A percentile compares a stretch with the other conserved stretches of the same genome.
Conservation (phyloP, 1,140 invertebrate genomes). For the Neodiprion lecontei region DNA sequence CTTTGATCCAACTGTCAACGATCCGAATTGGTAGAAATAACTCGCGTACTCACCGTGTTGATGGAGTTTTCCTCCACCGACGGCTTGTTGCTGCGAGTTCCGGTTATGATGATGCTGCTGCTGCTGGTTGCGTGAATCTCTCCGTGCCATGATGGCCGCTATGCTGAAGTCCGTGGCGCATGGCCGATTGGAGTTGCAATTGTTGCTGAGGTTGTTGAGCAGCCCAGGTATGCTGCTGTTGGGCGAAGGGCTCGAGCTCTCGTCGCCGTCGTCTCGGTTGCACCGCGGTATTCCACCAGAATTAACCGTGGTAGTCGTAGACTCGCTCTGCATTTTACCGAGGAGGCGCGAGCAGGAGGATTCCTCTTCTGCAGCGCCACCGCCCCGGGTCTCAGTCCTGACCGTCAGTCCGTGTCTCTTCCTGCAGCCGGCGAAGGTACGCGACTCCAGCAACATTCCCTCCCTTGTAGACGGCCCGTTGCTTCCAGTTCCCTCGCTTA, state of each 20-base stretch:
- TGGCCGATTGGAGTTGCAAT: constrained; percentile 56
- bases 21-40: too few relatives aligned
- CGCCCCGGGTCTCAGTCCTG: constrained; percentile 48
- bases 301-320: constrained; percentile 16
- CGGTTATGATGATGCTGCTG: constrained; percentile 41
- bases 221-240: constrained; percentile 46
- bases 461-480: not conserved
- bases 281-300: constrained; percentile 33
- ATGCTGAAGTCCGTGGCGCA: constrained; percentile 92
- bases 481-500: too few relatives aligned
- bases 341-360: constrained; percentile 62
- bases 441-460: constrained; percentile 63
- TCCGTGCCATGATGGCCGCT: constrained; percentile 87
- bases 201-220: constrained; percentile 56
- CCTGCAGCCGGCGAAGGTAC: constrained; percentile 55
- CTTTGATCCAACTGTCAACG: too few relatives aligned
- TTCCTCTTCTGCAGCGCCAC: constrained; percentile 59
- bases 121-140: constrained; percentile 67
- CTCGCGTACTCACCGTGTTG: constrained; percentile 47
- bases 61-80: constrained; percentile 52
- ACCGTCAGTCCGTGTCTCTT: constrained; percentile 61
- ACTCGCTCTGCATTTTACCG: constrained; percentile 45
- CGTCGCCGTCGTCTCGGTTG: constrained; percentile 49
- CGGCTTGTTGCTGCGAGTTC: constrained; percentile 48
- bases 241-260: constrained; percentile 54